Conservation (phyloP, 2,113 vertebrate species). For the Pyxicephalus adspersus region DNA sequence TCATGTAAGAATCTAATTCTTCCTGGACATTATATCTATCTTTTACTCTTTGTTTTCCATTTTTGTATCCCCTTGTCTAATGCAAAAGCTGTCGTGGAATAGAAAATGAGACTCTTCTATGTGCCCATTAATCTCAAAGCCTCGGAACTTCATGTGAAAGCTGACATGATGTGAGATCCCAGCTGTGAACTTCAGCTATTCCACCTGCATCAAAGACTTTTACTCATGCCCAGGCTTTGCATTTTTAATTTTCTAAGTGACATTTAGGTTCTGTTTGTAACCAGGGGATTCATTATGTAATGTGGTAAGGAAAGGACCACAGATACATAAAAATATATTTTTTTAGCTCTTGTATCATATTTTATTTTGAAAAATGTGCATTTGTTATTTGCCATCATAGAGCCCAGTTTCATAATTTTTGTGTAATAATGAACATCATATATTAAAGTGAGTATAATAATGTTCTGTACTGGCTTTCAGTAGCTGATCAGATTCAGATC, state of each 20-base stretch:
- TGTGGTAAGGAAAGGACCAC: neutral
- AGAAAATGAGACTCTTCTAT: constrained; percentile 57
- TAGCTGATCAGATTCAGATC: too few species aligned
- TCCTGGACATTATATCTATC: constrained; percentile 59
- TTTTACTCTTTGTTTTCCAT: constrained; percentile 51
- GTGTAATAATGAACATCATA: too few species aligned
- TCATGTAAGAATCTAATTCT: constrained; percentile 59
- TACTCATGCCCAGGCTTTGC: constrained; percentile 59
- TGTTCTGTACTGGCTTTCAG: too few species aligned
- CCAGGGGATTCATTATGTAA: constrained; percentile 47
- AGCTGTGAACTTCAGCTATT: constrained; percentile 57
- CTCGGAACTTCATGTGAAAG: constrained; percentile 58
- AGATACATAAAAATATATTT: neutral
- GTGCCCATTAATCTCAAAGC: constrained; percentile 59
- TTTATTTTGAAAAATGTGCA: too few species aligned
- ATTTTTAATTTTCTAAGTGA: constrained; percentile 64
- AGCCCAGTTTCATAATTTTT: too few species aligned
- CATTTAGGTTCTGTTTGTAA: constrained; percentile 61
- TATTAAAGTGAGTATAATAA: too few species aligned
- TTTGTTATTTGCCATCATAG: too few species aligned
- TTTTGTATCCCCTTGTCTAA: constrained; percentile 48
- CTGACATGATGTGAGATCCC: constrained; percentile 56
- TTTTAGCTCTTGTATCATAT: neutral
- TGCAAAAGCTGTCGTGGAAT: constrained; percentile 57
- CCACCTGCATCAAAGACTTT: constrained; percentile 58